Percentiles rank a stretch among this genome's conserved stretches.
phyloP scores from a whole-genome alignment of 2,113 vertebrate species.

The Craseonycteris thonglongyai region DNA sequence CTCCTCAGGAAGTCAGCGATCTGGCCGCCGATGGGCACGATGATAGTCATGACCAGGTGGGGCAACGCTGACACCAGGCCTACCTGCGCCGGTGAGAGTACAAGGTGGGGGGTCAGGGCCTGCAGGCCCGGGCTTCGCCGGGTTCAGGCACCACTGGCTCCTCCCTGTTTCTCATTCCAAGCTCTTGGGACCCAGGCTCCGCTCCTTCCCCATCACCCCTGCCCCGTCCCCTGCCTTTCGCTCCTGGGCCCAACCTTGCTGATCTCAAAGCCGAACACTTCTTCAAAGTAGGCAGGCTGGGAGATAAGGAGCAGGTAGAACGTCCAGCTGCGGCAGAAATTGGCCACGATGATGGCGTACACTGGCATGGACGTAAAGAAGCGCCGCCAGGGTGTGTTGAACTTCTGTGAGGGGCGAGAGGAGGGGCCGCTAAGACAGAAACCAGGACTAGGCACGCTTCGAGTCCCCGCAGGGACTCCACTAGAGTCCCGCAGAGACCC shows the following conservation, averaged over 20 bases:
- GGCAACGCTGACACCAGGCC: constrained; percentile 89
- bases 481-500: not conserved
- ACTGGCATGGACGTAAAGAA: constrained; percentile 95
- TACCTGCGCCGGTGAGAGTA: not conserved
- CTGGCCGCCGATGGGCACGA: constrained; percentile 92
- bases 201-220: not conserved
- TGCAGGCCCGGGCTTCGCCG: fast-evolving
- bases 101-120: not conserved
- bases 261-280: constrained; percentile 93
- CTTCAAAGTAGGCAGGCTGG: constrained; percentile 93
- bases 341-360: constrained; percentile 93
- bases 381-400: constrained; percentile 88
- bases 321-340: constrained; percentile 94
- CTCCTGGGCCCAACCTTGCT: constrained; percentile 84
- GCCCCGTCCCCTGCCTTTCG: not conserved
- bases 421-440: not conserved
- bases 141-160: not conserved
- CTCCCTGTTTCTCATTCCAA: not conserved
- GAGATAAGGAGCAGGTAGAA: constrained; percentile 94
- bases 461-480: not conserved
- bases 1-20: constrained; percentile 87
- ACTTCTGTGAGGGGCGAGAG: constrained; percentile 80
- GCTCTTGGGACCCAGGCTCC: not conserved
- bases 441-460: too few species aligned
- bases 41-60: constrained; percentile 93